Percentiles rank a stretch among this genome's conserved stretches.
phyloP scores from a whole-genome alignment of 2,113 vertebrate genomes.

The Propithecus coquereli region DNA sequence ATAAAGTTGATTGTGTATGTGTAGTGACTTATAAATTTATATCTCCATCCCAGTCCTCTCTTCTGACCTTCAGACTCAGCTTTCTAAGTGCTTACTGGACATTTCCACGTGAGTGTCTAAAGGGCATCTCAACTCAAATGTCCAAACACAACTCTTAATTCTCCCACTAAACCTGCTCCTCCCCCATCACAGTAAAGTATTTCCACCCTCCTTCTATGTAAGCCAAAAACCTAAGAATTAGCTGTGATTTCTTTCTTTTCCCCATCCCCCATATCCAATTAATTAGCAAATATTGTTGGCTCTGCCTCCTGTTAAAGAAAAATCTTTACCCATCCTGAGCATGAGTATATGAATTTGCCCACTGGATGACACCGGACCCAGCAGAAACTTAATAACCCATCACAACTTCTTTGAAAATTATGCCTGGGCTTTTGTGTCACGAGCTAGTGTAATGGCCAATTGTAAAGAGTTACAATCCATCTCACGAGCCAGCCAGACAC shows the following conservation, averaged over 20 bases:
- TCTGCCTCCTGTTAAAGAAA: background rate
- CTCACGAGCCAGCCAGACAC: background rate
- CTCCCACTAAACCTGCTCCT: background rate
- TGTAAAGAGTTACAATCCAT: background rate
- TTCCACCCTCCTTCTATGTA: background rate
- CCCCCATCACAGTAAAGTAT: background rate
- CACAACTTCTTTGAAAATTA: background rate
- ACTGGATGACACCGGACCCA: background rate
- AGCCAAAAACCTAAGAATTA: background rate
- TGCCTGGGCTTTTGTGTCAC: background rate
- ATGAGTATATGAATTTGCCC: background rate
- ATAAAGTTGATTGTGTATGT: background rate
- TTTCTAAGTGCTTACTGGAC: background rate
- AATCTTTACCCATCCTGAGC: background rate
- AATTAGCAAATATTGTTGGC: background rate
- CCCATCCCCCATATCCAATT: background rate
- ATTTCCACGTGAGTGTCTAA: background rate
- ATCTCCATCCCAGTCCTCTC: background rate
- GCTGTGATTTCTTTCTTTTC: background rate
- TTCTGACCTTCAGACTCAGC: background rate
- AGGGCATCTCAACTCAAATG: background rate
- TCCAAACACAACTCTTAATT: background rate
- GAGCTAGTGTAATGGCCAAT: background rate
- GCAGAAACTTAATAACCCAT: background rate
- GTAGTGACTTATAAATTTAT: background rate